A percentile compares a stretch with the other conserved stretches of the same genome.
phyloP scores from a whole-genome alignment of 2,888 invertebrate species.

The Graphium colonna region DNA sequence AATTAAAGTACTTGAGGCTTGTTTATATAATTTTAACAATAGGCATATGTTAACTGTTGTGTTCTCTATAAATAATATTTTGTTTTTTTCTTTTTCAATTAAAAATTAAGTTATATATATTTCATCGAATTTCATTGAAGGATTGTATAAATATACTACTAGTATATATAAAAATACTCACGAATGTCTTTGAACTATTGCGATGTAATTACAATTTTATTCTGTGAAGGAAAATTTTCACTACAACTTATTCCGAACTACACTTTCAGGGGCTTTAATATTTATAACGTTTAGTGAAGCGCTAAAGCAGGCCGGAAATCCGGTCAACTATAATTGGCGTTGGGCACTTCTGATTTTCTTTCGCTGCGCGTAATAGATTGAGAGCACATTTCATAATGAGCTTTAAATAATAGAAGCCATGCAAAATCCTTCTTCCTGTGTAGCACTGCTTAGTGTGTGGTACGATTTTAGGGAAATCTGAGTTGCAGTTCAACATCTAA shows the following conservation, averaged over 20 bases:
- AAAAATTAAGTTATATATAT: neutral
- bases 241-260: conserved; percentile 34
- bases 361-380: too few relatives aligned
- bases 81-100: too few relatives aligned
- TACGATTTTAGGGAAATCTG: too few relatives aligned
- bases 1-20: neutral
- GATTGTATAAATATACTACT: too few relatives aligned
- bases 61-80: too few relatives aligned
- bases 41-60: neutral
- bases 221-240: conserved; percentile 30
- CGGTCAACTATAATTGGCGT: neutral
- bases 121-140: neutral
- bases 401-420: too few relatives aligned
- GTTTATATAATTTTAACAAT: neutral
- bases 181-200: conserved; percentile 29
- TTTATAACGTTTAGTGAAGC: conserved; percentile 39
- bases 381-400: too few relatives aligned
- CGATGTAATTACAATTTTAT: conserved; percentile 26
- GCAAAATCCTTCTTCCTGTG: too few relatives aligned
- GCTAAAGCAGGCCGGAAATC: conserved; percentile 42
- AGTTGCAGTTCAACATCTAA: too few relatives aligned
- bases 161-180: conserved; percentile 36
- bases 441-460: too few relatives aligned
- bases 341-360: too few relatives aligned
- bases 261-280: conserved; percentile 53